Percentiles rank a stretch among this genome's conserved stretches.
phyloP scores from a whole-genome alignment of 2,888 invertebrate genomes.

The Iphiclides podalirius region DNA sequence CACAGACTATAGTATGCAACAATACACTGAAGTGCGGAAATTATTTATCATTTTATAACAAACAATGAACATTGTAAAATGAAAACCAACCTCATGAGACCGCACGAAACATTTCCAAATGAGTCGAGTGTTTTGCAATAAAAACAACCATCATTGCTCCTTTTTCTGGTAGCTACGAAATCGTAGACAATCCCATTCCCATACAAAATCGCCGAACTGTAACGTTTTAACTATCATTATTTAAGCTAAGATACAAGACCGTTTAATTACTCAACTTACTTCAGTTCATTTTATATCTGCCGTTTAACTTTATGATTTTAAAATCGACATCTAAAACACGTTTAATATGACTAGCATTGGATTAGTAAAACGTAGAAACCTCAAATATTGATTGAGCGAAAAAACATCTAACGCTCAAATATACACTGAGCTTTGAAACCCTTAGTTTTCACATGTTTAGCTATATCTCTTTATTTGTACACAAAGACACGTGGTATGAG shows the following conservation, averaged over 20 bases:
- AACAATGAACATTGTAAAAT: too few species aligned
- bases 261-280: slow-evolving; percentile 50
- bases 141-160: too few species aligned
- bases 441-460: too few species aligned
- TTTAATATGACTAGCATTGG: slow-evolving; percentile 24
- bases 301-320: slow-evolving; percentile 35
- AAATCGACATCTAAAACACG: slow-evolving; percentile 47
- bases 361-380: slow-evolving; percentile 27
- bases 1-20: too few species aligned
- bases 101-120: too few species aligned
- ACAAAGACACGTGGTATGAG: slow-evolving; percentile 13
- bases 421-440: slow-evolving; percentile 31
- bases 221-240: slow-evolving; percentile 23
- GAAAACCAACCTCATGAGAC: too few species aligned
- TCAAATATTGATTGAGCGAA: slow-evolving; percentile 29
- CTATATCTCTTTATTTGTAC: too few species aligned
- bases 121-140: too few species aligned
- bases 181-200: too few species aligned
- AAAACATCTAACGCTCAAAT: neutral
- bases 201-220: slow-evolving; percentile 5
- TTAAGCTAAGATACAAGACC: slow-evolving; percentile 51
- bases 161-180: too few species aligned
- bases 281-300: slow-evolving; percentile 73
- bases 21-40: too few species aligned
- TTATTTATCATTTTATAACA: too few species aligned